These are phyloP conservation scores for Poeciliopsis occidentalis DNA, from an alignment of 2,113 vertebrate genomes.

Conservation along the genomic window DNA sequence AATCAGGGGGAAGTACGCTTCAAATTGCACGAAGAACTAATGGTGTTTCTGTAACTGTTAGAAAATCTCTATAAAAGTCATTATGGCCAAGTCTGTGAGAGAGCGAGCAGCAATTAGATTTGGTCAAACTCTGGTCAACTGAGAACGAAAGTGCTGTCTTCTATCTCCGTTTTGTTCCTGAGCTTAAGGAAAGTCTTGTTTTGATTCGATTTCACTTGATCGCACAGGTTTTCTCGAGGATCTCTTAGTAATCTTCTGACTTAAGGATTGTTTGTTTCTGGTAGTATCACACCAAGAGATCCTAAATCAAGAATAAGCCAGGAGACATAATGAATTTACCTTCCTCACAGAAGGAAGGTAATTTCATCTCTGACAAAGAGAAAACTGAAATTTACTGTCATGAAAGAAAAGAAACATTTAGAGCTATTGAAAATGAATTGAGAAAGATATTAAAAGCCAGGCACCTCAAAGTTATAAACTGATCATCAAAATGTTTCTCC, in stretches of 20 bases:
- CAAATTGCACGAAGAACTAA: slow-evolving; percentile 37
- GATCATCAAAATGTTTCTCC: too few relatives aligned
- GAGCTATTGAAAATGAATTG: too few relatives aligned
- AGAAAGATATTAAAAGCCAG: too few relatives aligned
- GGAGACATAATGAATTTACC: too few relatives aligned
- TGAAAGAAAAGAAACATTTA: too few relatives aligned
- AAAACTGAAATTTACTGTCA: too few relatives aligned
- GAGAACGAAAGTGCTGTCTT: neutral
- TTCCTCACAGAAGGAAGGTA: too few relatives aligned
- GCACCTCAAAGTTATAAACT: too few relatives aligned
- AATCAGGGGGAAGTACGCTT: slow-evolving; percentile 30
- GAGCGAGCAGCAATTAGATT: neutral
- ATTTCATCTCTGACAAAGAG: too few relatives aligned
- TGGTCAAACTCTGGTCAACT: neutral
- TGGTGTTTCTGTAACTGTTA: slow-evolving; percentile 36
- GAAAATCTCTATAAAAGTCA: slow-evolving; percentile 28
- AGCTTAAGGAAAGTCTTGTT: neutral
- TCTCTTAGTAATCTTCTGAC: neutral
- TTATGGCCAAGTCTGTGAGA: slow-evolving; percentile 5
- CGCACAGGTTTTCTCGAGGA: neutral
- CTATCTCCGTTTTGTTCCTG: neutral
- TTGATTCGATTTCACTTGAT: neutral
- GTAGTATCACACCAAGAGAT: too few relatives aligned
- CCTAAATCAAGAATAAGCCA: too few relatives aligned
- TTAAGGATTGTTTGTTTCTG: too few relatives aligned